A percentile compares a stretch with the other conserved stretches of the same genome.
phyloP scores from a whole-genome alignment of 2,797 vertebrate species.

The Gila robusta region DNA sequence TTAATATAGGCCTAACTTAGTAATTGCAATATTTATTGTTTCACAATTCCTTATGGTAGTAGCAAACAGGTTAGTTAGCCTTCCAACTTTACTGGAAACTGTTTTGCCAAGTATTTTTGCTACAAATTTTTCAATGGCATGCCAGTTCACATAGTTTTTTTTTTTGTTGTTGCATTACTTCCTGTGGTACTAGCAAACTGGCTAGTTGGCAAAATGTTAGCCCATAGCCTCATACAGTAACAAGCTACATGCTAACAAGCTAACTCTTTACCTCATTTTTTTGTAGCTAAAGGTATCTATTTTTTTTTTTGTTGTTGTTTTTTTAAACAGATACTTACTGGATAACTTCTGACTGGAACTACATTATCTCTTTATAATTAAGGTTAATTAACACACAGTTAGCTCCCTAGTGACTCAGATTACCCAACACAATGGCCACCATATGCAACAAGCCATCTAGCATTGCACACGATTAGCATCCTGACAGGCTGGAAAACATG shows the following conservation, averaged over 20 bases:
- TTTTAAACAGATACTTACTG: neutral
- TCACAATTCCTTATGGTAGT: no score
- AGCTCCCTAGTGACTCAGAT: constrained; percentile 7
- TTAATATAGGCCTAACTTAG: neutral
- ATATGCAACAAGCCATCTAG: constrained; percentile 33
- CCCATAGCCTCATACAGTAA: neutral
- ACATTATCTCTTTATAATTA: constrained; percentile 5
- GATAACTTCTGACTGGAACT: neutral
- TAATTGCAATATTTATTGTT: neutral
- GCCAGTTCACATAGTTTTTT: no score
- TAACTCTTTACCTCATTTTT: neutral
- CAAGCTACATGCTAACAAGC: neutral
- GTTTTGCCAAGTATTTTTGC: neutral
- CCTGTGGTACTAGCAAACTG: neutral
- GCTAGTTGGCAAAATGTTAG: neutral
- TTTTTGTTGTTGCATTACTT: neutral
- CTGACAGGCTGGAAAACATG: constrained; percentile 2
- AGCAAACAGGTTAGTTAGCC: neutral
- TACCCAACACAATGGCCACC: constrained; percentile 22
- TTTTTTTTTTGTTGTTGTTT: neutral
- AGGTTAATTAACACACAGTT: constrained; percentile 38
- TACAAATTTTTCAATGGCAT: no score
- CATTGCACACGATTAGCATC: neutral
- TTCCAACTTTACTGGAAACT: neutral
- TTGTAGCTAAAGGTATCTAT: neutral